Base-by-base conservation (phyloP, 2,113 vertebrate species). In the Cheilinus undulatus region DNA sequence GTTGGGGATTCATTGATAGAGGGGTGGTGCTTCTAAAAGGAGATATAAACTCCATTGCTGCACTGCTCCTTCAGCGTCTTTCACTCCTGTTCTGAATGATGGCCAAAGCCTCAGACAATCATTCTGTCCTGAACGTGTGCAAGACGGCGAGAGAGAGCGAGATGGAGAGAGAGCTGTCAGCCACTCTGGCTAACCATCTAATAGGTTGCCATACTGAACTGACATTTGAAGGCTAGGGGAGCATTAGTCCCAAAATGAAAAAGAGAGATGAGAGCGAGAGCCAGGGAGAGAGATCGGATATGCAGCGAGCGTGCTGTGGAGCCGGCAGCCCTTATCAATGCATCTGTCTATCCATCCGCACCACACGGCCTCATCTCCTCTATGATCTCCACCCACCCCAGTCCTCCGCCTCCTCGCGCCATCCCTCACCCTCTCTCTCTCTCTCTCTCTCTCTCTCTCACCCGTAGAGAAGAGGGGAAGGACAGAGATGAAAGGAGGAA, bases 281-380 rank as follows among this genome's bases (percentile, higher is more conserved):
- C 32, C 42, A 42, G 40, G 4, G 65, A 75, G 61, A 68, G 70
- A 53, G 75, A 86, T 86, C 83, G 86, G 81, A 78, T 86, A 91
- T 91, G 88, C 90, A 84, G 75, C 32, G 57, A 75, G 83, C 59
- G 68, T 68, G 67, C 83, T 69, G 77, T 72, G 76, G 78, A 86
- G 82, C 76, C 83, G 62, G 86, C 89, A 80, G 89, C 79, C 78
- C 85, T 92, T 92, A 92, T 93, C 93, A 90, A 90, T 88, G 89
- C 86, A 89, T 92, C 91, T 90, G 86, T 91, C 91, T 77, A 85
- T 87, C 87, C 88, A 83, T 90, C 84, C 85, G 40, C 85, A 80
- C 82, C 81, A 74, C 84, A 68, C 73, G 66, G 84, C 84, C 85
- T 88, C 89, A 89, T 92, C 90, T 91, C 88, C 77, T 64, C 86